These are phyloP conservation scores for Pungitius pungitius DNA, from an alignment of 2,113 vertebrate species.

Conservation along the genomic window DNA sequence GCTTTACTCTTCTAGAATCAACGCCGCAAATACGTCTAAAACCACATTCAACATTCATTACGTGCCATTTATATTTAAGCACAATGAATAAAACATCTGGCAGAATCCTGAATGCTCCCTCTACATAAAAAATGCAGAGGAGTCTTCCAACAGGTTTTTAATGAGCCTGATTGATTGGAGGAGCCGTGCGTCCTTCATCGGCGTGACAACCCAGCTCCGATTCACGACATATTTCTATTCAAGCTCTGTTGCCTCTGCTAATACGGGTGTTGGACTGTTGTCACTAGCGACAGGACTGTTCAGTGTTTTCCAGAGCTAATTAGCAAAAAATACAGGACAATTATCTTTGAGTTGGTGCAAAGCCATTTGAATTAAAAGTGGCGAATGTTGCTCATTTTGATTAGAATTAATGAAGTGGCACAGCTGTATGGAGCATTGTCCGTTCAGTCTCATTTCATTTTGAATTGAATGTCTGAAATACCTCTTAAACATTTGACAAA, in stretches of 20 bases:
- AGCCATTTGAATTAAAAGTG: conserved; percentile 16
- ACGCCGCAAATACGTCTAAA: conserved; percentile 54
- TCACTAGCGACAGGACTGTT: conserved; percentile 4
- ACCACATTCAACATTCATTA: conserved; percentile 63
- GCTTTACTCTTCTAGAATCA: conserved; percentile 51
- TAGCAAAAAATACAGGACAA: conserved; percentile 29
- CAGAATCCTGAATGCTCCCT: conserved; percentile 65
- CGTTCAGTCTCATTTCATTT: not conserved
- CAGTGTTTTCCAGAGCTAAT: conserved; percentile 29
- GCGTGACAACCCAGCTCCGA: conserved; percentile 20
- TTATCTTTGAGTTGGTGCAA: conserved; percentile 24
- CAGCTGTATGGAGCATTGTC: not conserved
- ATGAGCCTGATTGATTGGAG: conserved; percentile 67
- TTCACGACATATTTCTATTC: conserved; percentile 37
- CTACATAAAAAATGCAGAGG: conserved; percentile 68
- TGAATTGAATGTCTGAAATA: not conserved
- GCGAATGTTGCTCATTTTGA: conserved; percentile 22
- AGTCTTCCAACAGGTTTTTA: conserved; percentile 68
- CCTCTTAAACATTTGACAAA: not conserved
- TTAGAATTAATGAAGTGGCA: conserved; percentile 1
- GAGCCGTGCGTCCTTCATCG: conserved; percentile 36
- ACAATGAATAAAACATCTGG: conserved; percentile 75
- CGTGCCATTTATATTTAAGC: conserved; percentile 73
- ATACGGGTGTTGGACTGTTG: conserved; percentile 13
- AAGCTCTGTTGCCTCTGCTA: not conserved